Evolutionary conservation across 2,113 vertebrate genomes (phyloP).

Genomic region (Marcusenius ussheri): DNA sequence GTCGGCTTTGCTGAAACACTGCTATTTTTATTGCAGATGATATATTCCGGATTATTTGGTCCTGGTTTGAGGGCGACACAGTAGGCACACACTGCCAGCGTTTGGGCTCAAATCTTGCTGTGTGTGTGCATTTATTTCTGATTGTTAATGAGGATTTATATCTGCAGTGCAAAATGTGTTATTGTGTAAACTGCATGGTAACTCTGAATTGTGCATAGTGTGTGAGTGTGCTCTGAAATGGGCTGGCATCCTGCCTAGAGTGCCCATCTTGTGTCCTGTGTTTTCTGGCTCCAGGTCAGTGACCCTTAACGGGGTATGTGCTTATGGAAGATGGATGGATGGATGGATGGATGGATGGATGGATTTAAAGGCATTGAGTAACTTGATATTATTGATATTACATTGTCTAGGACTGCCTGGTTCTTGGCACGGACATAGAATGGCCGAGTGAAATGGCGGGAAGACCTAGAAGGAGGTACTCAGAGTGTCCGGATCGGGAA

Average conservation of each 20-base stretch:
- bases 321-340: not conserved
- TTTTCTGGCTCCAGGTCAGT: not conserved
- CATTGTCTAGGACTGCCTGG: not conserved
- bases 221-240: not conserved
- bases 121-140: not conserved
- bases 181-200: not conserved
- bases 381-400: not conserved
- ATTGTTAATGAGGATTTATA: not conserved
- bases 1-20: not conserved
- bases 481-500: not conserved
- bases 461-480: not conserved
- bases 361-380: not conserved
- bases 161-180: not conserved
- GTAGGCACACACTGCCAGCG: not conserved
- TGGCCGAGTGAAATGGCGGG: not conserved
- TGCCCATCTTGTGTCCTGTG: not conserved
- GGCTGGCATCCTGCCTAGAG: not conserved
- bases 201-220: not conserved
- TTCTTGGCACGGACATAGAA: not conserved
- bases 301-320: not conserved
- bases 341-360: not conserved
- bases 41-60: not conserved
- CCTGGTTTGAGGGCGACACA: not conserved
- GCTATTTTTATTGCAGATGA: not conserved
- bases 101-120: not conserved